Evolutionary conservation across 2,888 invertebrate genomes (phyloP), one percentile per base, ranked within the genome.

Genomic region (Blastobasis adustella): DNA sequence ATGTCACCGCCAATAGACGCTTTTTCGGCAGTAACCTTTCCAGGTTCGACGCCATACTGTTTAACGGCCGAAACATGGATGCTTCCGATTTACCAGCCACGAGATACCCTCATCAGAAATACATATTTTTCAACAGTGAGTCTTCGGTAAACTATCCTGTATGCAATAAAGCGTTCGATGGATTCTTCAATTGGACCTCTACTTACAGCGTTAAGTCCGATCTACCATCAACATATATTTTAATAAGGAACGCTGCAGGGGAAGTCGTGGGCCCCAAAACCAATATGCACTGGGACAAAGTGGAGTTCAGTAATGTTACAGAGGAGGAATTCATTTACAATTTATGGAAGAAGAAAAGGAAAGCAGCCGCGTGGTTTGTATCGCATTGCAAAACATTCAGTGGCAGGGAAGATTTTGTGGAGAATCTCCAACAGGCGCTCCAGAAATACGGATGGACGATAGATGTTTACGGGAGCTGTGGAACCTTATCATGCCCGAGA

Each of bases 401-500:
- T 59, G 66, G 63, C 0, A 73, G 87, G 49, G 51, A 62, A 9
- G 57, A 64, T 0, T 68, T 76, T 51, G 82, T 71, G 0, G 58
- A 48, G 1, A 56, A 65, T 4, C 55, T 88, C 37, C 63, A 74
- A 45, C 66, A 63, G n/a, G 72, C 69, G 0, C 59, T 86, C 10
- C 48, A 50, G 1, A 42, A 43, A 0, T 76, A 73, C 53, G 65
- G 69, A 0, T 58, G 72, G 9, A 61, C 72, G 0, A 79, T 92
- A 3, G 91, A 91, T 59, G 73, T 91, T 4, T 92, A 82, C 58
- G 91, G 91, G 0, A 55, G 60, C 0, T 92, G 92, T 69, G 91
- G 91, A 0, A 58, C 61, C 0, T 56, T 77, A 0, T 57, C 61
- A 8, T 87, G 87, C 53, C 69, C 80, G 0, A 66, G 59, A 52